Base-by-base conservation (phyloP, 1,140 invertebrate species). In the Andrena cerasifolii region DNA sequence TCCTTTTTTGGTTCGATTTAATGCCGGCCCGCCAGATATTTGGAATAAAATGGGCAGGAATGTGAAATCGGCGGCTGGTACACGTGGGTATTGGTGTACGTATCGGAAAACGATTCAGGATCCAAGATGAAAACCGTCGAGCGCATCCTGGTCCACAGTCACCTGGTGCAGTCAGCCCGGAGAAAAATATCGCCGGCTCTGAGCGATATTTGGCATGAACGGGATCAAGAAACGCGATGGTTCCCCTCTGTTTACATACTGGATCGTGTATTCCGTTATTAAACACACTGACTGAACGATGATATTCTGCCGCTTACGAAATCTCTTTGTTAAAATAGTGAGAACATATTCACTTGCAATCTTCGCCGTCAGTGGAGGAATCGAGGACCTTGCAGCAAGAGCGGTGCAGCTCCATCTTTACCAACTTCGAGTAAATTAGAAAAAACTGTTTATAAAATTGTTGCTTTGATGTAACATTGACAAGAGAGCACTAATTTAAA, bases 41-140 rank as follows among this genome's bases (percentile, higher is more conserved):
- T 62, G 24, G 47, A 83, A 83, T 85, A 68, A 79, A 83, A 77
- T 80, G 59, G 33, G 54, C 45, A 28, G 66, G 81, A 72, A 85
- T 75, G 75, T 28, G 61, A 78, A 75, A 80, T 78, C 78, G 68
- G 47, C 40, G 70, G 67, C 71, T 58, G 70, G 78, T 79, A 66
- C 79, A 71, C 36, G 56, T 77, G 31, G 53, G 45, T 49, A 63
- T 72, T 47, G 66, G 56, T 65, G 67, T 51, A 71, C 36, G 31
- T 84, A 86, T 84, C 68, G 78, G 85, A 86, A 87, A 82, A 85
- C 83, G 73, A 86, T 86, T 80, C 62, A 12, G 58, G 73, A 78
- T 84, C 78, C 82, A 73, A 86, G 73, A 87, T 84, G 82, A 82
- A 82, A 86, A 82, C 49, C 53, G 66, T 84, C 56, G 56, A 16